Base-by-base conservation (phyloP, 2,113 vertebrate genomes). In the Festucalex cinctus region DNA sequence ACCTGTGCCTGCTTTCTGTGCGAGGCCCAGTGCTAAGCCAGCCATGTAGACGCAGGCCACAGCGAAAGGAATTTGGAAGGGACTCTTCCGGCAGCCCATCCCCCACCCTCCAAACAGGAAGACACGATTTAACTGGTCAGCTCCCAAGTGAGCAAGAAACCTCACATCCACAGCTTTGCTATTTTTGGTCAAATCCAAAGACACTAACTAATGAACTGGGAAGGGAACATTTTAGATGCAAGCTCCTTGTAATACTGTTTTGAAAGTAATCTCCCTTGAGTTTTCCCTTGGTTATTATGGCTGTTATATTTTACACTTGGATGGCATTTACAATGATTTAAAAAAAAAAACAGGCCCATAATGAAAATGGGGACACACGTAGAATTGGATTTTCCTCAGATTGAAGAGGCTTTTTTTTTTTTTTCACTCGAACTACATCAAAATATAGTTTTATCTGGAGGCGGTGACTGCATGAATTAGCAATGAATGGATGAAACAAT, bases 41-140 rank as follows among this genome's bases (percentile, higher is more conserved):
- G 81, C 89, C 88, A 83, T 89, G 84, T 68, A 86, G 80, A 66
- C 85, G 79, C 76, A 79, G 76, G 84, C 80, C 85, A 76, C 77
- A 71, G 87, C 78, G 71, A 67, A 82, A 87, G 84, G 85, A 89
- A 87, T 88, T 88, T 84, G 82, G 86, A 72, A 83, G 80, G 78
- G 79, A 77, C 81, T 81, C 78, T 82, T 88, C 81, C 83, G 82
- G 80, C 48, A 70, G 81, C 81, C 85, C 78, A 72, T 72, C 85
- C 85, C 84, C 48, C 43, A 26, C 19, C n/a, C 28, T 76, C 81
- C 75, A 74, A 71, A 75, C 37, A 6, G 68, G 79, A 74, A 75
- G 77, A 85, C 65, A 69, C 49, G 75, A 77, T 69, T 78, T 74
- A 74, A 75, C 82, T 41, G 62, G 71, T 69, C 73, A 66, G 66